phyloP scores from a whole-genome alignment of 2,888 invertebrate genomes.

The Tuberolachnus salignus region DNA sequence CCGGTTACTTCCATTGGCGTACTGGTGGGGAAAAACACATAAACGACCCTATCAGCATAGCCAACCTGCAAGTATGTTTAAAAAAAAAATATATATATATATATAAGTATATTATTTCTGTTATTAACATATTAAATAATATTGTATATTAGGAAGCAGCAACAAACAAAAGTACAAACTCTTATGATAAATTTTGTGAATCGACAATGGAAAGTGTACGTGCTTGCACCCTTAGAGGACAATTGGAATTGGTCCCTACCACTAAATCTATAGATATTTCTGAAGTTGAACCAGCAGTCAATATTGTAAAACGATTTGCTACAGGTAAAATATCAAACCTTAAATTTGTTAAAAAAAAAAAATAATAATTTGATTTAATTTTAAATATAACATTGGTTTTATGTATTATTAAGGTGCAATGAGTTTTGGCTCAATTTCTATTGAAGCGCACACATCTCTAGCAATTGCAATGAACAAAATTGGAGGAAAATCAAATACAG shows the following conservation, averaged over 20 bases:
- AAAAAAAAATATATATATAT: constrained; percentile 1
- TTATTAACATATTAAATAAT: constrained; percentile 12
- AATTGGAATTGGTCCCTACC: constrained; percentile 81
- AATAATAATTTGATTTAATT: no score
- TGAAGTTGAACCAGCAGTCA: constrained; percentile 91
- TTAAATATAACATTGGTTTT: not conserved
- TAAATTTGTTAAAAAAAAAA: not conserved
- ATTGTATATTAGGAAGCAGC: constrained; percentile 79
- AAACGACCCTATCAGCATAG: constrained; percentile 87
- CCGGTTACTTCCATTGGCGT: constrained; percentile 96
- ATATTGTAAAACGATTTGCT: constrained; percentile 93
- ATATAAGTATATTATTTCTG: no score
- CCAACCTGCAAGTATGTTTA: constrained; percentile 71
- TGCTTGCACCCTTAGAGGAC: constrained; percentile 89
- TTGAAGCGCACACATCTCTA: constrained; percentile 93
- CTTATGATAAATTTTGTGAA: constrained; percentile 84
- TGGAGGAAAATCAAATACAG: constrained; percentile 97
- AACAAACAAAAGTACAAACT: constrained; percentile 75
- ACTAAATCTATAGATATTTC: constrained; percentile 80
- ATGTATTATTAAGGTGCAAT: constrained; percentile 75
- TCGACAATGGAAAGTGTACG: constrained; percentile 85
- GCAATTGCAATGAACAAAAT: constrained; percentile 98
- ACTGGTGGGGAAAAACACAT: constrained; percentile 97
- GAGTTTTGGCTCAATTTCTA: constrained; percentile 96
- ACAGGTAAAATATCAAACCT: constrained; percentile 68